Percentiles rank a stretch among this genome's conserved stretches.
Conservation (phyloP, 2,888 invertebrate genomes). For the Polia nebulosa region DNA sequence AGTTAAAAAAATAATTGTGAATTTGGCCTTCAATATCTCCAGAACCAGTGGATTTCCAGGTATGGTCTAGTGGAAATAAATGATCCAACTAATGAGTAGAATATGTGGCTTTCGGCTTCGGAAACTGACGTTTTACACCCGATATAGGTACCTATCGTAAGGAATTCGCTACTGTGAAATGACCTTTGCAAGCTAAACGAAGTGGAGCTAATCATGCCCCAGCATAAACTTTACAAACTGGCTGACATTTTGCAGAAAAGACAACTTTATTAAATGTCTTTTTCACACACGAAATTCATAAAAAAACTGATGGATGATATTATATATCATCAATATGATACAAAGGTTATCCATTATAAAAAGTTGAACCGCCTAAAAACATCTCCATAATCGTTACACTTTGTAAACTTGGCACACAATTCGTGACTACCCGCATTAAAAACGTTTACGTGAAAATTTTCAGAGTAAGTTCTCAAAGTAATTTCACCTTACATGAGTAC, state of each 20-base stretch:
- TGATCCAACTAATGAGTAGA: too few relatives aligned
- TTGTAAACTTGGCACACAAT: constrained; percentile 15
- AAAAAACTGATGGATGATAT: too few relatives aligned
- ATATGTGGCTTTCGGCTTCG: too few relatives aligned
- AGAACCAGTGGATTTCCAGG: too few relatives aligned
- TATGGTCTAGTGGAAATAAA: too few relatives aligned
- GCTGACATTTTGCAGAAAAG: background rate
- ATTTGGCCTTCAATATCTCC: too few relatives aligned
- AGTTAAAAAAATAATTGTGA: too few relatives aligned
- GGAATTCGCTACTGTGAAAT: background rate
- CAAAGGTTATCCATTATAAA: too few relatives aligned
- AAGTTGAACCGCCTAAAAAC: constrained; percentile 11
- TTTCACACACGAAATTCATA: background rate
- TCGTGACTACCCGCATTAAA: constrained; percentile 5
- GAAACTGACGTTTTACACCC: too few relatives aligned
- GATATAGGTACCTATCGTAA: too few relatives aligned
- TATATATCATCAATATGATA: too few relatives aligned
- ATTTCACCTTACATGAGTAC: constrained; percentile 23
- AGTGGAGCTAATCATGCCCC: background rate
- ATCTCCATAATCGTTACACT: constrained; percentile 9
- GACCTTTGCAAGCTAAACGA: background rate
- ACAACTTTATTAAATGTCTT: background rate
- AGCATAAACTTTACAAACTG: background rate
- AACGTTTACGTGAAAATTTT: constrained; percentile 26
- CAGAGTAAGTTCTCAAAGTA: constrained; percentile 25